Evolutionary conservation across 2,113 vertebrate genomes (phyloP).

Genomic region (Cyprinodon tularosa): DNA sequence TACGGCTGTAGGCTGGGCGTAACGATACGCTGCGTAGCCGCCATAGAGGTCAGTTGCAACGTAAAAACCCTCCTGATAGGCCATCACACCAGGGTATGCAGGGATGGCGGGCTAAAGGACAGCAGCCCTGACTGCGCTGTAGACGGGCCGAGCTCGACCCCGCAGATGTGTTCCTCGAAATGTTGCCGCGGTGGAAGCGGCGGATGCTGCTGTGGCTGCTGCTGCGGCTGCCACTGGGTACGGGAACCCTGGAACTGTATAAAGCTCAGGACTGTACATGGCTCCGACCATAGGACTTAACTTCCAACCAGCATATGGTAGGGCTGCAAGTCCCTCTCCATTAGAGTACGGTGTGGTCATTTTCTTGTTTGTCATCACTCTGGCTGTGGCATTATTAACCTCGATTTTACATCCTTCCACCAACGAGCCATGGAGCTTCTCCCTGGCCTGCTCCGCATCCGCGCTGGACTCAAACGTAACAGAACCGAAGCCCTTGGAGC

Average conservation of each 20-base stretch:
- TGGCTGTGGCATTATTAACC: constrained; percentile 98
- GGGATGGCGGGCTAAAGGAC: constrained; percentile 94
- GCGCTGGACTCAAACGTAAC: constrained; percentile 98
- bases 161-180: constrained; percentile 96
- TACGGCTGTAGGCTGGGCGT: constrained; percentile 96
- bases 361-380: constrained; percentile 99
- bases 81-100: constrained; percentile 83
- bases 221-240: constrained; percentile 88
- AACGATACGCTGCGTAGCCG: constrained; percentile 98
- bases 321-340: constrained; percentile 80
- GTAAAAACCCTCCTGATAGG: constrained; percentile 87
- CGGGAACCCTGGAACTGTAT: constrained; percentile 98
- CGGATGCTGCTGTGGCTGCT: constrained; percentile 87
- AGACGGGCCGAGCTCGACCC: constrained; percentile 94
- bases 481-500: constrained; percentile 98
- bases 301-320: constrained; percentile 94
- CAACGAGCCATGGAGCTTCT: constrained; percentile 98
- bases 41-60: constrained; percentile 86
- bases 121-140: constrained; percentile 91
- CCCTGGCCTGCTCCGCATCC: constrained; percentile 96
- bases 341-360: constrained; percentile 93
- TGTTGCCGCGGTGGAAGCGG: constrained; percentile 88
- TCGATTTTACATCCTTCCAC: constrained; percentile 99
- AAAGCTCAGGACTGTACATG: constrained; percentile 98
- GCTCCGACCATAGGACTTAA: constrained; percentile 97